Evolutionary conservation across 2,113 vertebrate species (phyloP).

Genomic region (Callospermophilus lateralis): DNA sequence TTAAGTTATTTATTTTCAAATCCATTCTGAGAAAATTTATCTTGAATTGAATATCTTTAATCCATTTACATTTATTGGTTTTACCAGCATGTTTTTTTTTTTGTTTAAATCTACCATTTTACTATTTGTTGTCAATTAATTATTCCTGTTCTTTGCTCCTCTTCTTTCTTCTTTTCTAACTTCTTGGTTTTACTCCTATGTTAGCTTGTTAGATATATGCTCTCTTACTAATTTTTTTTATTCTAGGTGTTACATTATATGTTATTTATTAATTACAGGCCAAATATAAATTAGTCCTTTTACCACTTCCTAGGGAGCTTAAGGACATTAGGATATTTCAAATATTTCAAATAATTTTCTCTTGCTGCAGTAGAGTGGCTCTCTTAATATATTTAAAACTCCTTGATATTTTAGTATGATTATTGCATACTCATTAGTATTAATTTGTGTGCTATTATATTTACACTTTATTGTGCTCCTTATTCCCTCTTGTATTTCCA

Average conservation of each 20-base stretch:
- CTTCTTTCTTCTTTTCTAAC: background rate
- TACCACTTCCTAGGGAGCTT: background rate
- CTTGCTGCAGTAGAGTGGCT: background rate
- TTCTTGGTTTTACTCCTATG: background rate
- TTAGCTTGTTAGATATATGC: background rate
- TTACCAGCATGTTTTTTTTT: background rate
- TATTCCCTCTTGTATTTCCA: background rate
- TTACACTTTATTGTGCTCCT: background rate
- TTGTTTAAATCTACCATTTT: background rate
- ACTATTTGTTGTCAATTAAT: background rate
- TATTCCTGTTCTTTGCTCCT: background rate
- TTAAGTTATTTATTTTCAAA: constrained; percentile 6
- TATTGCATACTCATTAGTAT: background rate
- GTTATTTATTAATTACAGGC: background rate
- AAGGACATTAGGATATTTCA: background rate
- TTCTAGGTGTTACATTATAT: background rate
- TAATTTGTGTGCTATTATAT: background rate
- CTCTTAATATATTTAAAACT: background rate
- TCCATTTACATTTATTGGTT: background rate
- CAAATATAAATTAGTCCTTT: background rate
- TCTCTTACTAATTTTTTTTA: background rate
- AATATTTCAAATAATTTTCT: background rate
- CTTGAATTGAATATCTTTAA: background rate
- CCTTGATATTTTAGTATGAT: background rate
- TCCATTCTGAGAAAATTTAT: background rate